These are phyloP conservation scores for Poeciliopsis retropinna DNA, from an alignment of 2,113 vertebrate genomes.

Conservation along the genomic window DNA sequence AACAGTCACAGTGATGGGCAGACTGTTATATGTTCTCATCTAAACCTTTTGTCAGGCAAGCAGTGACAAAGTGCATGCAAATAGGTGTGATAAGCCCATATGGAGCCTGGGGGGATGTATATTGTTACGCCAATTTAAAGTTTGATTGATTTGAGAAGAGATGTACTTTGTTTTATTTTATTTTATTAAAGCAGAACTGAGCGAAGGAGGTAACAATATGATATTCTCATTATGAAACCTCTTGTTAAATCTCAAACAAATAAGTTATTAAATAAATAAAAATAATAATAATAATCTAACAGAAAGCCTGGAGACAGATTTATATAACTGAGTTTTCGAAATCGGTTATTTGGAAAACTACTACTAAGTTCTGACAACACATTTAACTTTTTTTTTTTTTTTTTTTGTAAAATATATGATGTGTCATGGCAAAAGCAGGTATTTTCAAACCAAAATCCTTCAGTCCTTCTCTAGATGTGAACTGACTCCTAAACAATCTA, in stretches of 20 bases:
- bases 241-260: background rate
- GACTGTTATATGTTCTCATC: no score
- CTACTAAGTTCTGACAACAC: background rate
- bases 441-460: background rate
- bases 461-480: conserved; percentile 25
- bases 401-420: no score
- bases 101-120: background rate
- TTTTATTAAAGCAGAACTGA: background rate
- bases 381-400: background rate
- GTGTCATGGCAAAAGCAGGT: no score
- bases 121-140: background rate
- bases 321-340: background rate
- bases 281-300: background rate
- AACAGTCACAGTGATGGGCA: no score
- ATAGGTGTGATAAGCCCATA: no score
- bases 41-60: no score
- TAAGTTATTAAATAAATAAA: background rate
- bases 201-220: background rate
- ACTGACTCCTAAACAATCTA: conserved; percentile 36
- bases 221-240: background rate
- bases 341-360: background rate
- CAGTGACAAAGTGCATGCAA: no score
- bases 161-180: background rate
- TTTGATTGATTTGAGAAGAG: background rate
- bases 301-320: background rate